Percentiles rank a stretch among this genome's conserved stretches.
These are phyloP conservation scores for Scortum barcoo DNA, from an alignment of 2,113 vertebrate genomes.

Conservation along the genomic window DNA sequence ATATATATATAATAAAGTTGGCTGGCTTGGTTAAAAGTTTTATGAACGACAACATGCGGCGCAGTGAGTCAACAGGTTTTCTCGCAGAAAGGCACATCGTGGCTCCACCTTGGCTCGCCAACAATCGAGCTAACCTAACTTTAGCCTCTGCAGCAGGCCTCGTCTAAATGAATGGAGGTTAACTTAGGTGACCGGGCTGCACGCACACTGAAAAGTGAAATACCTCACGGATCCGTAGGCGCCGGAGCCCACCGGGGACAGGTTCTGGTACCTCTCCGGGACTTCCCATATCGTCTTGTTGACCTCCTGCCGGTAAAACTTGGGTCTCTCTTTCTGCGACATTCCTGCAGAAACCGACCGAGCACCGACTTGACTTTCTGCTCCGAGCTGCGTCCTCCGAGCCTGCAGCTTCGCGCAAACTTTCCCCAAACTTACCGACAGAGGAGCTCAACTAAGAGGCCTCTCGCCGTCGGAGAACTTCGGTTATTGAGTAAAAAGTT, in stretches of 20 bases:
- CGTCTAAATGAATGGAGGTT: conserved; percentile 81
- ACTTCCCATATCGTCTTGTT: conserved; percentile 99
- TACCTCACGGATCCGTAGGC: conserved; percentile 98
- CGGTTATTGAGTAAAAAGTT: fast-evolving
- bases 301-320: conserved; percentile 95
- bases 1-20: background rate
- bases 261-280: conserved; percentile 92
- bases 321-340: conserved; percentile 91
- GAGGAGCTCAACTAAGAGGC: background rate
- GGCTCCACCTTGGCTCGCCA: conserved; percentile 61
- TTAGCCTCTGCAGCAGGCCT: conserved; percentile 78
- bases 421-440: conserved; percentile 41
- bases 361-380: conserved; percentile 77
- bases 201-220: conserved; percentile 52
- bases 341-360: conserved; percentile 83
- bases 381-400: conserved; percentile 38
- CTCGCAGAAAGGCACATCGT: background rate
- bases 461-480: background rate
- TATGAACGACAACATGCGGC: background rate
- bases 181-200: conserved; percentile 48
- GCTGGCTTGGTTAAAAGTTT: background rate
- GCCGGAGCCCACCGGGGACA: conserved; percentile 95
- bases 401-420: conserved; percentile 52
- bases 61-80: conserved; percentile 9
- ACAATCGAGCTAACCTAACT: conserved; percentile 69